Evolutionary conservation across 2,797 vertebrate species (phyloP).

Genomic region (Dendrocincla fuliginosa): DNA sequence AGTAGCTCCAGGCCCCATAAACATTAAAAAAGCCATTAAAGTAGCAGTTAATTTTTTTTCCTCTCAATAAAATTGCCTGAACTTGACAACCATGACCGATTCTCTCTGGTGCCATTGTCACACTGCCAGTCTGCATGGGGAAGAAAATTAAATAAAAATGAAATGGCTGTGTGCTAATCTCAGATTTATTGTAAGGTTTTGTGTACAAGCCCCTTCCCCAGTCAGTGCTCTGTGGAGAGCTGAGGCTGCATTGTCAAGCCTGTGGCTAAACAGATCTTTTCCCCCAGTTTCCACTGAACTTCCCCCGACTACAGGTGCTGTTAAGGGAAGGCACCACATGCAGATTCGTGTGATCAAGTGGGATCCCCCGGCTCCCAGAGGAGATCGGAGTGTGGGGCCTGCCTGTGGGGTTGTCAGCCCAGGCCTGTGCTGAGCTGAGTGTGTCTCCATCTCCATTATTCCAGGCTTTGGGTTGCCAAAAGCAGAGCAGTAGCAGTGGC

Average conservation of each 20-base stretch:
- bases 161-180: neutral
- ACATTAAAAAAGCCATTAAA: constrained; percentile 42
- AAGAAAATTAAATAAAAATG: neutral
- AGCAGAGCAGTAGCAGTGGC: neutral
- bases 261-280: neutral
- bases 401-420: neutral
- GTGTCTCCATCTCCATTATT: neutral
- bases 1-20: constrained; percentile 42
- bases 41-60: constrained; percentile 10
- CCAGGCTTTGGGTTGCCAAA: neutral
- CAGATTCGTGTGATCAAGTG: rapidly evolving
- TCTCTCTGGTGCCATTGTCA: constrained; percentile 11
- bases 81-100: constrained; percentile 45
- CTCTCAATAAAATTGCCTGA: constrained; percentile 35
- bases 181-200: neutral
- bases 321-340: neutral
- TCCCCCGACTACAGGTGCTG: rapidly evolving
- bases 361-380: neutral
- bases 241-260: rapidly evolving
- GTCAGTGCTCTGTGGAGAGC: neutral
- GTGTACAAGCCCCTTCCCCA: neutral
- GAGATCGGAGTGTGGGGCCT: neutral
- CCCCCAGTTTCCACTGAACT: neutral
- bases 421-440: neutral
- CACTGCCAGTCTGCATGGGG: neutral